Percentiles rank a stretch among this genome's conserved stretches.
phyloP scores from a whole-genome alignment of 2,888 invertebrate genomes.

The Drosophila neotestacea region DNA sequence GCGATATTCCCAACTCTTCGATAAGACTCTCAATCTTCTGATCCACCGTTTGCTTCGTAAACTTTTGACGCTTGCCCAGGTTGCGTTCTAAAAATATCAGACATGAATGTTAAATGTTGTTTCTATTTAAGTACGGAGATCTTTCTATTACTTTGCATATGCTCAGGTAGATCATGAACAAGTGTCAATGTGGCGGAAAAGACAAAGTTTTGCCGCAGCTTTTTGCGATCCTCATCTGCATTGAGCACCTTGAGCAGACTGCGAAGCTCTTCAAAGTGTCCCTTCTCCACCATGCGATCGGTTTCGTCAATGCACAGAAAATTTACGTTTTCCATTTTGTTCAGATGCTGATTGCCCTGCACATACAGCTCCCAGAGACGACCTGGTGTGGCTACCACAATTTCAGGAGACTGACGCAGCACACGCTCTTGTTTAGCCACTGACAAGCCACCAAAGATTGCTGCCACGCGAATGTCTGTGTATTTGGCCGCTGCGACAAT shows the following conservation, averaged over 20 bases:
- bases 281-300: conserved; percentile 98
- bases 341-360: conserved; percentile 91
- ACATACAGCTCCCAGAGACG: conserved; percentile 97
- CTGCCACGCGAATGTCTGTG: conserved; percentile 90
- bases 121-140: no score
- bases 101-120: no score
- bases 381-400: conserved; percentile 98
- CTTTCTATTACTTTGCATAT: conserved; percentile 87
- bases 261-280: conserved; percentile 97
- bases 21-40: conserved; percentile 92
- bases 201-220: conserved; percentile 94
- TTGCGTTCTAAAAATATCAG: conserved; percentile 74
- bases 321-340: conserved; percentile 90
- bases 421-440: conserved; percentile 96
- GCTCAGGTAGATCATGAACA: conserved; percentile 93
- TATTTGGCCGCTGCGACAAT: conserved; percentile 92
- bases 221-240: conserved; percentile 87
- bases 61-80: conserved; percentile 83
- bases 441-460: conserved; percentile 97
- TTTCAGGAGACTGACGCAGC: conserved; percentile 93
- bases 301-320: conserved; percentile 98
- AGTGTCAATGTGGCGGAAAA: conserved; percentile 98
- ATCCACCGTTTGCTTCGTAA: conserved; percentile 89
- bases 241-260: conserved; percentile 93
- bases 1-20: conserved; percentile 92